Base-by-base conservation (phyloP, 2,888 invertebrate genomes). In the Patella caerulea region DNA sequence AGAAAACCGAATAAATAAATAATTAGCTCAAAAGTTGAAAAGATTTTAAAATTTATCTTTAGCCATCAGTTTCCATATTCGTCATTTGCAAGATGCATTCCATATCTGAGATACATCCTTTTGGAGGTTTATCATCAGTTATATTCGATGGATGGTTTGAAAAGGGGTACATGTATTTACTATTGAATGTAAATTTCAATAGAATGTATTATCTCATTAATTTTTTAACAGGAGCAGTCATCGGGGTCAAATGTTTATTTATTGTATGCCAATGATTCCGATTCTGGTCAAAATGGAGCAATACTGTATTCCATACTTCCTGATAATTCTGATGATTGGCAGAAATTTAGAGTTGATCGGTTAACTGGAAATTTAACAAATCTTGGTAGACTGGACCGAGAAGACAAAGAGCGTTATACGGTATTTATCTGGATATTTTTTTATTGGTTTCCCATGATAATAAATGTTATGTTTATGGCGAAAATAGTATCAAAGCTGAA, bases 261-360 rank as follows among this genome's bases (percentile, higher is more conserved):
- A 90, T 95, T 97, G 2, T 93, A 94, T 3, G 96, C 96, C 0
- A 94, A 92, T 0, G 96, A 97, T 90, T 94, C 94, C 0, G 96
- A 97, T 86, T 95, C 95, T 73, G 98, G 97, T 0, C 93, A 94
- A 17, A 98, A 98, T 92, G 97, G 97, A 0, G 94, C 96, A 15
- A 95, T 98, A 7, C 93, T 95, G 24, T 98, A 96, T 92, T 95
- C 95, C 77, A 93, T 96, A 70, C 93, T 95, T 0, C 79, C 94
- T n/a, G 85, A 85, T 71, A 81, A 81, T 17, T 78, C 70, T 56
- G 45, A 73, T 14, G 94, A 96, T 86, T 96, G 95, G 94, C 94
- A 95, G 84, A 94, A 95, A 45, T 98, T 98, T 92, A 93, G 94
- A 76, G 94, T 98, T 81, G 95, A 97, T 90, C 94, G 95, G 9